Evolutionary conservation across 2,888 invertebrate genomes (phyloP).

Genomic region (Unio delphinus): DNA sequence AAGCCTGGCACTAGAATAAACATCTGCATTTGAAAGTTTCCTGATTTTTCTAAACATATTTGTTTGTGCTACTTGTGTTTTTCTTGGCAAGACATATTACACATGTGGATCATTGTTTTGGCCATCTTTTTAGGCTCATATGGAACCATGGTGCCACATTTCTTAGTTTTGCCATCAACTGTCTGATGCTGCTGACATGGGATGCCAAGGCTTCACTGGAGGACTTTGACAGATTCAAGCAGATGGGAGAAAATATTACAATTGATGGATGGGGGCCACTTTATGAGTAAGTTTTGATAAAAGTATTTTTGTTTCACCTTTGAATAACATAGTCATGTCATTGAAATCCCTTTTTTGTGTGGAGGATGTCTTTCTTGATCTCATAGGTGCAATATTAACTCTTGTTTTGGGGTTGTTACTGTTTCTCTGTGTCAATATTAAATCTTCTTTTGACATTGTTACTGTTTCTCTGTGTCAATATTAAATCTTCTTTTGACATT

Average conservation of each 20-base stretch:
- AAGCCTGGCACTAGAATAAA: too few relatives aligned
- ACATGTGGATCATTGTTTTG: too few relatives aligned
- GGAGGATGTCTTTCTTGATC: neutral
- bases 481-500: neutral
- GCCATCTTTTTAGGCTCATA: slow-evolving; percentile 52
- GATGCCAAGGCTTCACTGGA: slow-evolving; percentile 60
- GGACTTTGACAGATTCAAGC: slow-evolving; percentile 37
- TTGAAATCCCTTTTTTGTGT: neutral
- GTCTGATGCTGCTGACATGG: slow-evolving; percentile 70
- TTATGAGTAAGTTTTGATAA: slow-evolving; percentile 36
- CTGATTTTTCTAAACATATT: too few relatives aligned
- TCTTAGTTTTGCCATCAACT: slow-evolving; percentile 67
- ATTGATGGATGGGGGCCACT: slow-evolving; percentile 24
- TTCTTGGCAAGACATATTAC: too few relatives aligned
- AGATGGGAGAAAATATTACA: slow-evolving; percentile 13
- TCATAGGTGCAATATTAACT: too few relatives aligned
- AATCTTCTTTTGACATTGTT: too few relatives aligned
- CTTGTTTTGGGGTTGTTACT: too few relatives aligned
- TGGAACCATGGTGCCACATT: slow-evolving; percentile 69
- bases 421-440: too few relatives aligned
- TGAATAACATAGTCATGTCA: neutral
- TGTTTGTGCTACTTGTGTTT: too few relatives aligned
- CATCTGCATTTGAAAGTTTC: too few relatives aligned
- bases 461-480: too few relatives aligned
- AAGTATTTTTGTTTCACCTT: neutral